Evolutionary conservation across 2,113 vertebrate genomes (phyloP).

Genomic region (Saimiri boliviensis): DNA sequence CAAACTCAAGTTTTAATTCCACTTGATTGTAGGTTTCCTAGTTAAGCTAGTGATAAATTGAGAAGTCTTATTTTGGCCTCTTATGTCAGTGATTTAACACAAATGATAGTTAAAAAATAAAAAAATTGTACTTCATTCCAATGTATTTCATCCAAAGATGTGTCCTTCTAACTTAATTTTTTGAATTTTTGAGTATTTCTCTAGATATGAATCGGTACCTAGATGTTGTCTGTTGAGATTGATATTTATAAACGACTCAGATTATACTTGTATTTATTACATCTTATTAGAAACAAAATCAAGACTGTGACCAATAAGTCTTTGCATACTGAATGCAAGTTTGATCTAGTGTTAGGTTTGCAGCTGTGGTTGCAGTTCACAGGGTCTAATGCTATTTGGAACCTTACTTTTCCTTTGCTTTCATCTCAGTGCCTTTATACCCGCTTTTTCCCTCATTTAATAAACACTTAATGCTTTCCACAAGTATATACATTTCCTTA

Average conservation of each 20-base stretch:
- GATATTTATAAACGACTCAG: slow-evolving; percentile 39
- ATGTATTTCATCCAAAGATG: background rate
- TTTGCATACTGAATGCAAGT: background rate
- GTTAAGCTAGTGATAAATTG: slow-evolving; percentile 29
- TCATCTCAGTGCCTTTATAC: background rate
- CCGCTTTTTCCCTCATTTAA: background rate
- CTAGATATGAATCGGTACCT: background rate
- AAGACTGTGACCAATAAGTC: background rate
- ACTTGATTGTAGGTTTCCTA: background rate
- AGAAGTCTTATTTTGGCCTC: background rate
- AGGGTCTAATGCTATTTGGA: background rate
- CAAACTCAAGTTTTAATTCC: slow-evolving; percentile 3
- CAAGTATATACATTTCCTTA: background rate
- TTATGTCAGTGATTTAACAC: background rate
- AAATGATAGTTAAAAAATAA: background rate
- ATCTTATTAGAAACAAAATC: slow-evolving; percentile 16
- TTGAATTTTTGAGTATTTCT: background rate
- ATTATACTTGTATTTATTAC: background rate
- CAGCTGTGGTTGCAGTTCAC: background rate
- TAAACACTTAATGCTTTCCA: background rate
- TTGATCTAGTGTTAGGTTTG: slow-evolving; percentile 24
- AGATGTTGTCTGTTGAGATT: background rate
- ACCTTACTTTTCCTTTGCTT: slow-evolving; percentile 36
- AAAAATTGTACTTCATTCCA: background rate
- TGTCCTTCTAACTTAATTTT: slow-evolving; percentile 5